phyloP scores from a whole-genome alignment of 2,888 invertebrate genomes.

The Morpho helenor region DNA sequence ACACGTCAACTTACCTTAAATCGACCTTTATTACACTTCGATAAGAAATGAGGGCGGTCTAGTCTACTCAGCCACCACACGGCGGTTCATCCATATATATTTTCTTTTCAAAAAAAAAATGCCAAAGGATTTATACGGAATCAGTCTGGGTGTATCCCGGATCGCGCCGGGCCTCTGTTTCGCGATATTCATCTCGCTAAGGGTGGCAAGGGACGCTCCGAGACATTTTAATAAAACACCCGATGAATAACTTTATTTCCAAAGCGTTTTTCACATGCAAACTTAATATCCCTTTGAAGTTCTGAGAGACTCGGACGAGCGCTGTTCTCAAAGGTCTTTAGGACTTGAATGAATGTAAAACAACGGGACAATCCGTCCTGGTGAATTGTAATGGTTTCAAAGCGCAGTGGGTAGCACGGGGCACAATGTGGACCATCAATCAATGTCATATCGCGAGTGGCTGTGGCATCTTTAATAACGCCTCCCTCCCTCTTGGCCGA shows the following conservation, averaged over 20 bases:
- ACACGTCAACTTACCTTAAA: no score
- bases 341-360: constrained; percentile 21
- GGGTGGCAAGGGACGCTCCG: constrained; percentile 16
- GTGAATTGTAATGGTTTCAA: constrained; percentile 11
- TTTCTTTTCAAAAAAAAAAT: no score
- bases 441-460: neutral
- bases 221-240: constrained; percentile 24
- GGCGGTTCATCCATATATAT: no score
- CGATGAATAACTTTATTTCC: constrained; percentile 24
- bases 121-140: neutral
- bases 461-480: no score
- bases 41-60: no score
- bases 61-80: no score
- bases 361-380: constrained; percentile 19
- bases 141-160: no score
- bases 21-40: no score
- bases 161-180: neutral
- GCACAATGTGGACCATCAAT: neutral
- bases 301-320: constrained; percentile 14
- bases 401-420: neutral
- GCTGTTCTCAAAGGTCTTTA: constrained; percentile 10
- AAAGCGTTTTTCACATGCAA: constrained; percentile 23
- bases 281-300: constrained; percentile 19
- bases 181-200: constrained; percentile 22
- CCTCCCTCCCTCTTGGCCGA: no score